Evolutionary conservation across 1,140 invertebrate genomes (phyloP), one percentile per base, ranked within the genome.

Genomic region (Apocrypta bakeri): DNA sequence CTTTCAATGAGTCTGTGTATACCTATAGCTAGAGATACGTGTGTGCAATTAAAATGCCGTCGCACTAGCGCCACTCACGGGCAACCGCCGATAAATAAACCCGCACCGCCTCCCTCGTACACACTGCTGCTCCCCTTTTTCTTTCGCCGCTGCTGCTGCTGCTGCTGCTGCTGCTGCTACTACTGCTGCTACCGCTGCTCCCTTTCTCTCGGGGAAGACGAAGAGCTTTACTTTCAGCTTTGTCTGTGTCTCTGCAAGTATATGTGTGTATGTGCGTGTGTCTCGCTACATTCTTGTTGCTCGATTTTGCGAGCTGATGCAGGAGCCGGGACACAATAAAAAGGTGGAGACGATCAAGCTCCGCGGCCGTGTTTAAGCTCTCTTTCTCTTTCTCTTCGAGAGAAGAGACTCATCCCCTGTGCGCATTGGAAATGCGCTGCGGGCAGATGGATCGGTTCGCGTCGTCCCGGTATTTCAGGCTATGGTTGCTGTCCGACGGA

Each of bases 11-110:
- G 14, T 63, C 2, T 24, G 69, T 72, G 25, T 33, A 33, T 24
- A 37, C 4, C 25, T 24, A 24, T 21, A 17, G 29, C 11, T 40
- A 11, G 4, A 14, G 7, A 31, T 40, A 40, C 42, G 78, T 25
- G 77, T 27, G 90, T 84, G 89, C 90, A 91, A 92, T 92, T 92
- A 91, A 92, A 91, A 92, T 92, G 90, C 90, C 91, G 90, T 90
- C 91, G 88, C 87, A 88, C 89, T 92, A 91, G 90, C 91, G 90
- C 90, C 91, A 92, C 90, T 91, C 90, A 87, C 48, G 68, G 86
- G 87, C 88, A 91, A 90, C 90, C 88, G 88, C 87, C 90, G 90
- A 92, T 92, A 92, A 92, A 92, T 91, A 91, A 92, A 89, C 48
- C 48, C 48, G 48, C 48, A 56, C 48, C 48, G 48, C 48, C 48